Conservation (phyloP, 2,797 vertebrate species). For the Tinamus major region DNA sequence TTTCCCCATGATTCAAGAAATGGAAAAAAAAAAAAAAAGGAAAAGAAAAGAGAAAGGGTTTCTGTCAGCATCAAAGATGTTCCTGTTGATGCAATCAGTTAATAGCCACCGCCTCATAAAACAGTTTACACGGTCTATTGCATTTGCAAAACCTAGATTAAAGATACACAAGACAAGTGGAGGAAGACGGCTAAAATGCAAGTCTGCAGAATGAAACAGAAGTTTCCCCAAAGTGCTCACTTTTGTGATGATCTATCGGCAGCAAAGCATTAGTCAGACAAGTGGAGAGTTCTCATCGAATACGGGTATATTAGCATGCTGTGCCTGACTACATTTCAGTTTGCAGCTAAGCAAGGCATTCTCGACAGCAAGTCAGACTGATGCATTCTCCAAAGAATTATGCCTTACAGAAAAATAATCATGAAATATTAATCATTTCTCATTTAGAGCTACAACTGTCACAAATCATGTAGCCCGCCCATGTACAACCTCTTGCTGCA, state of each 20-base stretch:
- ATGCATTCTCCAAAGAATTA: slow-evolving; percentile 29
- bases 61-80: neutral
- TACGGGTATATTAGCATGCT: slow-evolving; percentile 13
- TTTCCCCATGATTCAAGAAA: neutral
- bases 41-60: neutral
- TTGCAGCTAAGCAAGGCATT: slow-evolving; percentile 13
- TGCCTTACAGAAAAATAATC: slow-evolving; percentile 49
- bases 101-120: neutral
- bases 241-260: neutral
- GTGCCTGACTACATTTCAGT: slow-evolving; percentile 3
- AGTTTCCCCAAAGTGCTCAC: neutral
- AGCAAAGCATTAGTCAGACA: slow-evolving; percentile 34
- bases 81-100: neutral
- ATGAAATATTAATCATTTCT: slow-evolving; percentile 69
- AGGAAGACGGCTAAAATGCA: neutral
- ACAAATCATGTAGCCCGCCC: neutral
- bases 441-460: slow-evolving; percentile 58
- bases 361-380: slow-evolving; percentile 39
- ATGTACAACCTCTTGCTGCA: neutral
- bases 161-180: neutral
- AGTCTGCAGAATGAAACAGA: neutral
- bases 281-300: neutral
- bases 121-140: neutral
- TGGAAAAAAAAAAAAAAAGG: neutral
- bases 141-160: neutral